These are phyloP conservation scores for Agrochola circellaris DNA, from an alignment of 2,888 invertebrate genomes.

Conservation along the genomic window DNA sequence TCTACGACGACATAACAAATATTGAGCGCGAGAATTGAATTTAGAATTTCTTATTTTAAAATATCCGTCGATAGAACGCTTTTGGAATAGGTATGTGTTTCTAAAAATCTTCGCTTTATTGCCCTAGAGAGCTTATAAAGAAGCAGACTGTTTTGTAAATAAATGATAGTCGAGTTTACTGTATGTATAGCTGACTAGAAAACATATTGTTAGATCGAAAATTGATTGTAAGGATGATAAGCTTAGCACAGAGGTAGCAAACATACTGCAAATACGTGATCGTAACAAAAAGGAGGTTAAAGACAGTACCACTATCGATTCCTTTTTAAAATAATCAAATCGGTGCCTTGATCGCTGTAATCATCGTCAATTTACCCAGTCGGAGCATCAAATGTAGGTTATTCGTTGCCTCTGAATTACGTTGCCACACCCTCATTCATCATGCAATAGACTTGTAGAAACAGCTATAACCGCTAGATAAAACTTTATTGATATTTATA, in stretches of 20 bases:
- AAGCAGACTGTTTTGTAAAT: constrained; percentile 8
- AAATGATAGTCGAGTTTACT: constrained; percentile 1
- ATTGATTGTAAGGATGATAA: constrained; percentile 9
- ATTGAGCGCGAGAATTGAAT: constrained; percentile 79
- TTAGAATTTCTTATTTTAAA: constrained; percentile 75
- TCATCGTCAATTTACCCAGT: constrained; percentile 12
- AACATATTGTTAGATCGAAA: constrained; percentile 24
- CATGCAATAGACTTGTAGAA: constrained; percentile 11
- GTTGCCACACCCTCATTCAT: constrained; percentile 28
- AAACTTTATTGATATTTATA: constrained; percentile 56
- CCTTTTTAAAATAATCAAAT: constrained; percentile 4
- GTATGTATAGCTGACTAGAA: neutral
- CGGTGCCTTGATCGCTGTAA: neutral
- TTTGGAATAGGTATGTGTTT: constrained; percentile 44
- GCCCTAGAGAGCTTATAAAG: constrained; percentile 19
- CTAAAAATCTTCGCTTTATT: constrained; percentile 33
- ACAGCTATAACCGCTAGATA: constrained; percentile 40
- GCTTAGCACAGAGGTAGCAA: neutral
- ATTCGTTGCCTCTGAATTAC: constrained; percentile 6
- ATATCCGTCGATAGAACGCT: constrained; percentile 60
- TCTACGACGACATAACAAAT: constrained; percentile 76
- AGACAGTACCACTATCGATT: neutral
- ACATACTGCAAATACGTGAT: neutral
- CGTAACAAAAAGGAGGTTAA: neutral
- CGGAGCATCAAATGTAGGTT: constrained; percentile 22